Conservation (phyloP, 2,797 vertebrate species). For the Acanthopagrus latus region DNA sequence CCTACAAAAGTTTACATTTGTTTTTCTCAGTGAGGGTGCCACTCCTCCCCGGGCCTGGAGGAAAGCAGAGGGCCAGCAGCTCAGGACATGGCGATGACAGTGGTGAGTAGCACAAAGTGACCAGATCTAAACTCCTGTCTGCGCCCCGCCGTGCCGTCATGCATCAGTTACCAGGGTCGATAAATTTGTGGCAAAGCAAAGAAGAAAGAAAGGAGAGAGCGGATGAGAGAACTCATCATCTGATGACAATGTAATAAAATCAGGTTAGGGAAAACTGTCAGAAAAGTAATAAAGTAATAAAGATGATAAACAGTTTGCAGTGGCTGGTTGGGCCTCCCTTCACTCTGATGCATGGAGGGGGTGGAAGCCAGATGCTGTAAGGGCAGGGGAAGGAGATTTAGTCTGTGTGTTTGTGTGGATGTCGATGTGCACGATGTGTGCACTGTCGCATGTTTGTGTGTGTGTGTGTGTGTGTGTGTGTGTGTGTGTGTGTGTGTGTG, state of each 20-base stretch:
- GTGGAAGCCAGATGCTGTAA: conserved; percentile 74
- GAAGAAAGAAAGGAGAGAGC: conserved; percentile 66
- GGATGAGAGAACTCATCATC: conserved; percentile 81
- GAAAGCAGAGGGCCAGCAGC: background rate
- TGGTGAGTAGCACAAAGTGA: conserved; percentile 33
- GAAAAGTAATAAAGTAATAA: conserved; percentile 86
- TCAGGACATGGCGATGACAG: conserved; percentile 20
- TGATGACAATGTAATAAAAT: conserved; percentile 85
- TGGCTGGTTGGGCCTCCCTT: conserved; percentile 73
- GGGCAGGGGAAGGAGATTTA: conserved; percentile 70
- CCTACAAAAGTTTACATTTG: conserved; percentile 2
- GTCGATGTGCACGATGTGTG: conserved; percentile 41
- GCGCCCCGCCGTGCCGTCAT: conserved; percentile 55
- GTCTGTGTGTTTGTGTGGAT: conserved; percentile 36
- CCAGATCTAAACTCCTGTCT: conserved; percentile 53
- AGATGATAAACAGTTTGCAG: conserved; percentile 81
- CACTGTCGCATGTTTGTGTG: conserved; percentile 36
- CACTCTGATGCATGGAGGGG: conserved; percentile 68
- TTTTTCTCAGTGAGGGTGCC: conserved; percentile 25
- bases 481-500: conserved; percentile 37
- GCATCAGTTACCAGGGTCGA: conserved; percentile 66
- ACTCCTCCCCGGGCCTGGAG: background rate
- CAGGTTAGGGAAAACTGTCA: conserved; percentile 82
- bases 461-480: conserved; percentile 30
- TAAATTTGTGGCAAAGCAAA: conserved; percentile 69